These are phyloP conservation scores for Mamestra configurata DNA, from an alignment of 1,140 invertebrate genomes.

Conservation along the genomic window DNA sequence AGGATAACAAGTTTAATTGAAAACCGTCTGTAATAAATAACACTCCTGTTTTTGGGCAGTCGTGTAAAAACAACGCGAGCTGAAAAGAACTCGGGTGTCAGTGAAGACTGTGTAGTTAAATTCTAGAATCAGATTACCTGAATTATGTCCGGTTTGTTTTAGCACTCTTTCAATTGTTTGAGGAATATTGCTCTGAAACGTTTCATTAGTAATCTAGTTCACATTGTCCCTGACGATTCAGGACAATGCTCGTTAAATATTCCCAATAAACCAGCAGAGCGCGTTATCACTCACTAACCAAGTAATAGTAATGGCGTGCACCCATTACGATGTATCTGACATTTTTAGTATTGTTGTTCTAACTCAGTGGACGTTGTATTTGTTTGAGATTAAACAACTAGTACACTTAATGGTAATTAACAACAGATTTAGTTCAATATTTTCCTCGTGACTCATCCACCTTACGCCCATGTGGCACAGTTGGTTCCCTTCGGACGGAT, in stretches of 20 bases:
- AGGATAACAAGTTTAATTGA: not conserved
- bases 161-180: not conserved
- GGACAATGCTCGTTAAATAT: not conserved
- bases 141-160: not conserved
- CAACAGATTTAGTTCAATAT: conserved; percentile 74
- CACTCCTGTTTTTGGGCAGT: too few species aligned
- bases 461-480: conserved; percentile 26
- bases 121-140: not conserved
- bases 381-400: conserved; percentile 73
- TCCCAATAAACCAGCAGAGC: not conserved
- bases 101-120: not conserved
- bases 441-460: conserved; percentile 79
- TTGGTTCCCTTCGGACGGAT: conserved; percentile 26
- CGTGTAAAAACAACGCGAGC: too few species aligned
- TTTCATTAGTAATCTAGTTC: not conserved
- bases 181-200: conserved; percentile 3
- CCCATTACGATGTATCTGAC: conserved; percentile 70
- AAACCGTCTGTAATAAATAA: not conserved
- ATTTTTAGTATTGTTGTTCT: conserved; percentile 68
- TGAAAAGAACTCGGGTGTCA: not conserved
- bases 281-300: conserved; percentile 56
- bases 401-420: conserved; percentile 75
- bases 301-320: conserved; percentile 64
- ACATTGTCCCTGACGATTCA: conserved; percentile 9
- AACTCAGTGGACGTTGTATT: conserved; percentile 61